A percentile compares a stretch with the other conserved stretches of the same genome.
phyloP scores from a whole-genome alignment of 2,797 vertebrate genomes.

The Characodon lateralis region DNA sequence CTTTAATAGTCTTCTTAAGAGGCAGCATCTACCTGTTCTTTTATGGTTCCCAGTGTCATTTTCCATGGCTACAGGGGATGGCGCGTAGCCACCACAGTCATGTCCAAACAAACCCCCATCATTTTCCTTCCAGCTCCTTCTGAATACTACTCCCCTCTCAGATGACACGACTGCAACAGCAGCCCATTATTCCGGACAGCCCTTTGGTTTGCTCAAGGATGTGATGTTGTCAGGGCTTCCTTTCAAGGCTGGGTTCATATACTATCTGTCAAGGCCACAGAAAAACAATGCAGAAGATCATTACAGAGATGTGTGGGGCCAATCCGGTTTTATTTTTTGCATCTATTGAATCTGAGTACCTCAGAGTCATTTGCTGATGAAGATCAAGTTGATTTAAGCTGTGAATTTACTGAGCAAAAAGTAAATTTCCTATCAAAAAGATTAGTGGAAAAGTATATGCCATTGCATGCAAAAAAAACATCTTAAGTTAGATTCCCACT shows the following conservation, averaged over 20 bases:
- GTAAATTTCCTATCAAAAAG: constrained; percentile 48
- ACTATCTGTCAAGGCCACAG: constrained; percentile 62
- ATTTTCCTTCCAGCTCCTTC: constrained; percentile 46
- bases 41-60: constrained; percentile 60
- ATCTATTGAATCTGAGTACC: constrained; percentile 22
- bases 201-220: constrained; percentile 71
- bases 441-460: constrained; percentile 60
- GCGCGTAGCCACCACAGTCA: constrained; percentile 50
- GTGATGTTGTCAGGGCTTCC: constrained; percentile 71
- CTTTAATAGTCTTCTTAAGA: constrained; percentile 24
- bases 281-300: constrained; percentile 67
- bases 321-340: constrained; percentile 19
- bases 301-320: constrained; percentile 44
- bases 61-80: constrained; percentile 65
- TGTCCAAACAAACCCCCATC: constrained; percentile 77
- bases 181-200: constrained; percentile 71
- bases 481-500: constrained; percentile 70
- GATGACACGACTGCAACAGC: constrained; percentile 68
- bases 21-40: constrained; percentile 46
- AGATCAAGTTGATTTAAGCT: constrained; percentile 30
- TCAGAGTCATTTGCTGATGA: constrained; percentile 18
- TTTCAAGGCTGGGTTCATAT: constrained; percentile 70
- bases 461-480: constrained; percentile 44
- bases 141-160: constrained; percentile 55
- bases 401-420: constrained; percentile 46